Conservation (phyloP, 2,888 invertebrate species). For the Sialis lutaria region DNA sequence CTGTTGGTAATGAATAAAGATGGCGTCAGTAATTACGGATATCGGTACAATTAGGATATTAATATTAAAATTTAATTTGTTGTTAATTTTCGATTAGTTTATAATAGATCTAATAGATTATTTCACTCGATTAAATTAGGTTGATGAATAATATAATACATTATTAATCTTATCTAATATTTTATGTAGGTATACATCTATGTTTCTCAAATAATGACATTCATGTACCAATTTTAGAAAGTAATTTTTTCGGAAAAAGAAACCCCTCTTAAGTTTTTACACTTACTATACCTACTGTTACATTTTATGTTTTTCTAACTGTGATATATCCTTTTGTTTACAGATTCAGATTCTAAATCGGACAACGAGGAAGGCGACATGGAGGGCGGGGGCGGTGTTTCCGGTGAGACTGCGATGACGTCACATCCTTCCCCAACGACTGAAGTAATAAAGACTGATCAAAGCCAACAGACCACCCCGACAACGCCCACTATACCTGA, state of each 20-base stretch:
- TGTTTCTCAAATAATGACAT: too few relatives aligned
- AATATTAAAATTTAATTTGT: too few relatives aligned
- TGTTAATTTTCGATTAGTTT: too few relatives aligned
- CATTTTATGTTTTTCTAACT: background rate
- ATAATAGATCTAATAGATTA: too few relatives aligned
- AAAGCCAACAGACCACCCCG: constrained; percentile 28
- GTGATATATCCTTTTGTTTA: constrained; percentile 7
- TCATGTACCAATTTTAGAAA: too few relatives aligned
- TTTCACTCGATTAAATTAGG: too few relatives aligned
- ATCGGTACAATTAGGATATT: too few relatives aligned
- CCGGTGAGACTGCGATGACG: background rate
- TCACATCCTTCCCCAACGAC: constrained; percentile 9
- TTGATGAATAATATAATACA: too few relatives aligned
- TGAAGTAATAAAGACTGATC: constrained; percentile 26
- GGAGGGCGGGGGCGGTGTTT: background rate
- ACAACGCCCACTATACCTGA: constrained; percentile 21
- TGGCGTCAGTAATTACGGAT: too few relatives aligned
- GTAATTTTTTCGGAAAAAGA: background rate
- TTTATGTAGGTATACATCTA: too few relatives aligned
- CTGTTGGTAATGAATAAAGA: too few relatives aligned
- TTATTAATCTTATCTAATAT: too few relatives aligned
- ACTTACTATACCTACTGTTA: background rate
- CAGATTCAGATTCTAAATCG: constrained; percentile 18
- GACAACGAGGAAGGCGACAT: constrained; percentile 15
- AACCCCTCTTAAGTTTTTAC: background rate